A percentile compares a stretch with the other conserved stretches of the same genome.
These are phyloP conservation scores for Amblyjoppa proteus DNA, from an alignment of 2,888 invertebrate species.

Conservation along the genomic window DNA sequence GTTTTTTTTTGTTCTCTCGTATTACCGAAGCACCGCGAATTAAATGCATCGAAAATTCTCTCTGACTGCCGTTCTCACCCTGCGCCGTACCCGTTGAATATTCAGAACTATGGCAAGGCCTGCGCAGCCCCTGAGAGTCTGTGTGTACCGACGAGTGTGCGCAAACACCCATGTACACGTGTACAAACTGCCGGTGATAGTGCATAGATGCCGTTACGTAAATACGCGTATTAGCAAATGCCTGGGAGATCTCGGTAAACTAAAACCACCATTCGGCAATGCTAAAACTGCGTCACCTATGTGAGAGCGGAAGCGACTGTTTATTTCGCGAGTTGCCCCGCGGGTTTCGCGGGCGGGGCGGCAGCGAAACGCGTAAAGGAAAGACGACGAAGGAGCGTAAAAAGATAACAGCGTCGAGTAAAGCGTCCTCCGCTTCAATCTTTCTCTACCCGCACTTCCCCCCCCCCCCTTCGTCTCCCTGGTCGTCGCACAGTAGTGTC, in stretches of 20 bases:
- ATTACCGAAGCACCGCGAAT: constrained; percentile 1
- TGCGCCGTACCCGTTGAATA: constrained; percentile 75
- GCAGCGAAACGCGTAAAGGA: constrained; percentile 47
- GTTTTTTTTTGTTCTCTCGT: neutral
- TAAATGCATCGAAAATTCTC: constrained; percentile 51
- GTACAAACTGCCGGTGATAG: constrained; percentile 34
- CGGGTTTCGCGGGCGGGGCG: constrained; percentile 3
- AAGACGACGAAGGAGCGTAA: constrained; percentile 29
- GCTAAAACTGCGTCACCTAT: neutral
- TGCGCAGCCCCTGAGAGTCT: constrained; percentile 54
- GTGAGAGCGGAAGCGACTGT: neutral
- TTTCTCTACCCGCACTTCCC: neutral
- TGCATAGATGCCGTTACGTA: constrained; percentile 7
- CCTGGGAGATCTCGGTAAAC: constrained; percentile 16
- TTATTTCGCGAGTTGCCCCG: constrained; percentile 19
- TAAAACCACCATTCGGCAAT: constrained; percentile 12
- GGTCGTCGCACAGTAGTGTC: neutral
- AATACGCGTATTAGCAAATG: constrained; percentile 43
- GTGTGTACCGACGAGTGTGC: constrained; percentile 38
- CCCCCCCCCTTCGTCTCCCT: neutral
- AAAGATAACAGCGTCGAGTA: constrained; percentile 35
- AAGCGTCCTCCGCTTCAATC: constrained; percentile 1
- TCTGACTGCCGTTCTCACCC: constrained; percentile 29
- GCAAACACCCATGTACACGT: constrained; percentile 29
- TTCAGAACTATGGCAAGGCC: constrained; percentile 70